Evolutionary conservation across 2,888 invertebrate genomes (phyloP).

Genomic region (Lasioglossum calceatum): DNA sequence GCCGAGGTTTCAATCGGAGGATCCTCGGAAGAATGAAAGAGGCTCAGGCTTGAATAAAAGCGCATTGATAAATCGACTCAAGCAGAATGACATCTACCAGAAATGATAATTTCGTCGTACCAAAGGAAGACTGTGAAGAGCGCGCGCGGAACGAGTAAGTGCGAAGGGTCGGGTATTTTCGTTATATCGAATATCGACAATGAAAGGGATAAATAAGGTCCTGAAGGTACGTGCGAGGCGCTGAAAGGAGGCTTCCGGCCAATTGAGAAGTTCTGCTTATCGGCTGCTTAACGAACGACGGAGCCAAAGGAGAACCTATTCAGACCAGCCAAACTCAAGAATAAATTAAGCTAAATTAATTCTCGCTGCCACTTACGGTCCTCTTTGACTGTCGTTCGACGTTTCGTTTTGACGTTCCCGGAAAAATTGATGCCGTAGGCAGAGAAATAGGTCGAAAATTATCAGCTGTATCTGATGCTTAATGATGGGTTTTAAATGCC

Average conservation of each 20-base stretch:
- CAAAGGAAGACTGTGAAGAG: slow-evolving; percentile 20
- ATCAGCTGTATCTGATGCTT: neutral
- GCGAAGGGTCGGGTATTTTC: slow-evolving; percentile 34
- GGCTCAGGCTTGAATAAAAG: neutral
- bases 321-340: slow-evolving; percentile 62
- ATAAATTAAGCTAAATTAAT: slow-evolving; percentile 77
- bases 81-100: neutral
- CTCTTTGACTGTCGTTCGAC: slow-evolving; percentile 42
- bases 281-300: slow-evolving; percentile 67
- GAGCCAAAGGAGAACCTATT: slow-evolving; percentile 65
- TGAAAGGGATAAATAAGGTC: slow-evolving; percentile 67
- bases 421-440: slow-evolving; percentile 22
- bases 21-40: neutral
- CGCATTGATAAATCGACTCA: neutral
- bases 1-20: neutral
- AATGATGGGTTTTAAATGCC: neutral
- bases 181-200: slow-evolving; percentile 56
- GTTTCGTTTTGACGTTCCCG: slow-evolving; percentile 38
- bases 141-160: neutral
- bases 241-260: slow-evolving; percentile 62
- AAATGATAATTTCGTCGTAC: slow-evolving; percentile 34
- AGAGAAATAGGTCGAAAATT: neutral
- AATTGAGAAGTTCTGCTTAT: slow-evolving; percentile 68
- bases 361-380: slow-evolving; percentile 45
- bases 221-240: slow-evolving; percentile 52